phyloP scores from a whole-genome alignment of 2,888 invertebrate species.

The Lasioglossum leucozonium region DNA sequence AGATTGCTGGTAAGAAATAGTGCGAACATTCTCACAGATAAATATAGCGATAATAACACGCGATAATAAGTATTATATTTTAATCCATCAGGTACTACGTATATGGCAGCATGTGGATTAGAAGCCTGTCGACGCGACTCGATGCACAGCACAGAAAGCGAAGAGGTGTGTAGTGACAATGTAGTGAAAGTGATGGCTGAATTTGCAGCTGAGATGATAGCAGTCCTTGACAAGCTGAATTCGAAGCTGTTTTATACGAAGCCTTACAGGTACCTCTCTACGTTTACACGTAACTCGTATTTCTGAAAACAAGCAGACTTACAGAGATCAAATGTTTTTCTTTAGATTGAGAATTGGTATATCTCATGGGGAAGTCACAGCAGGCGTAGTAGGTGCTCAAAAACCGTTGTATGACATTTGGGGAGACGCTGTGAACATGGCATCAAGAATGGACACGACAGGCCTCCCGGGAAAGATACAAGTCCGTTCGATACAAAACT shows the following conservation, averaged over 20 bases:
- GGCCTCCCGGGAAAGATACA: slow-evolving; percentile 93
- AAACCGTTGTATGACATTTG: slow-evolving; percentile 98
- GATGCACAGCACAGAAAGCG: slow-evolving; percentile 77
- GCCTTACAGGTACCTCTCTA: slow-evolving; percentile 79
- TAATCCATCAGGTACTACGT: slow-evolving; percentile 89
- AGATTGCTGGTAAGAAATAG: slow-evolving; percentile 91
- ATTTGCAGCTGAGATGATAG: slow-evolving; percentile 91
- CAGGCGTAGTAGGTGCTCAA: slow-evolving; percentile 96
- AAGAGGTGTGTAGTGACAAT: slow-evolving; percentile 74
- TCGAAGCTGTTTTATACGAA: slow-evolving; percentile 85
- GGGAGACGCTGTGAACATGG: slow-evolving; percentile 98
- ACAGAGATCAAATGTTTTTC: background rate
- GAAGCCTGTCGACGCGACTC: slow-evolving; percentile 90
- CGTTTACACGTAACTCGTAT: background rate
- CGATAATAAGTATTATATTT: background rate
- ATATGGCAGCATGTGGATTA: slow-evolving; percentile 98
- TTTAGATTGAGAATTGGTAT: slow-evolving; percentile 88
- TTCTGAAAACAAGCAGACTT: background rate
- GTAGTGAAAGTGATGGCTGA: slow-evolving; percentile 88
- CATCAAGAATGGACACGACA: slow-evolving; percentile 97
- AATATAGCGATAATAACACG: background rate
- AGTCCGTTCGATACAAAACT: slow-evolving; percentile 82
- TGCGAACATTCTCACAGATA: background rate
- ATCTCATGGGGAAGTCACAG: slow-evolving; percentile 95
- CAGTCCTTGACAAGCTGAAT: slow-evolving; percentile 87